Base-by-base conservation (phyloP, 2,113 vertebrate species). In the Equus przewalskii region DNA sequence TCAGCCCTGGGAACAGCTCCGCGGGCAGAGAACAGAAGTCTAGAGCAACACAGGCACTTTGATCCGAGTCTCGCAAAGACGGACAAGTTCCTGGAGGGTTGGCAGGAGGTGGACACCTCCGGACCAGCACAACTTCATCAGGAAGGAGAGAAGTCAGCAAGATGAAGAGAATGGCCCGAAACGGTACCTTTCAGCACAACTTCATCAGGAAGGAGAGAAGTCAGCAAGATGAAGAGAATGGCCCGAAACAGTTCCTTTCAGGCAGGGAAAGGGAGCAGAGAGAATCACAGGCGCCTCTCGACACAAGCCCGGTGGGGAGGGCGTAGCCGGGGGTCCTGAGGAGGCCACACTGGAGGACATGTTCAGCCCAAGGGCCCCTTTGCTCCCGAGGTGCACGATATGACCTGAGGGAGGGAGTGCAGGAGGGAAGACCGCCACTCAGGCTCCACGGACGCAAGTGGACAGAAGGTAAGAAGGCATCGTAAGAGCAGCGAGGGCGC, bases 21-120 rank as follows among this genome's bases (percentile, higher is more conserved):
- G 13, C 88, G 5, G 51, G 88, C 78, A 65, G 18, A 92, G 93
- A 86, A 81, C 97, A 82, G 79, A 92, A 64, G 78, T 89, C 62
- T 46, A 21, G 56, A 82, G 49, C 84, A 41, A 56, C 80, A 54
- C 12, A 60, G 58, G 49, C 12, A 7, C 73, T 82, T 75, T 82
- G 89, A 90, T 87, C 87, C 1, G 0, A 36, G 49, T 92, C 46
- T 19, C 9, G 41, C 83, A 49, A 22, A 75, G 92, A 60, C 10
- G 46, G 36, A 80, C 51, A 16, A 33, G 11, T 78, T 56, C 82
- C 69, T 78, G 62, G 19, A 54, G n/a, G 28, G 10, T 15, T 51
- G 21, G 91, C 41, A 51, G 90, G 86, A 83, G 81, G 69, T 3
- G 18, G 64, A 49, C 84, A 33, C 28, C 89, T 49, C 49, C 1